Conservation (phyloP, 2,797 vertebrate species). For the Adelosebastes latens region DNA sequence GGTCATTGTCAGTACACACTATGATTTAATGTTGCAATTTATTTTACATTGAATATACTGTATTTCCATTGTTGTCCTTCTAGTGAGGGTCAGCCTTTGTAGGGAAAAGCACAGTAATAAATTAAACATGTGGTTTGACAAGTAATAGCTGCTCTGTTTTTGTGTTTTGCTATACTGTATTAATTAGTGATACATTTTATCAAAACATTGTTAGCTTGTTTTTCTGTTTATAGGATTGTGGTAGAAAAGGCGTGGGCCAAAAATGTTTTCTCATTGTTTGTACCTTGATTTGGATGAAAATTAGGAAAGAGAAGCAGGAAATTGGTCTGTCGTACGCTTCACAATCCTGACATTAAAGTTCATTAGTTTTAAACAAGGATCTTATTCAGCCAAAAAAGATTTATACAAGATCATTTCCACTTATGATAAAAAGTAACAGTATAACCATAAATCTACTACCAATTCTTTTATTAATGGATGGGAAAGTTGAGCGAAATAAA, state of each 20-base stretch:
- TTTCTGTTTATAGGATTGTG: neutral
- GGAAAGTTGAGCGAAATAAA: neutral
- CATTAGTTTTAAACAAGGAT: neutral
- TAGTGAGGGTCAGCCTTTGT: neutral
- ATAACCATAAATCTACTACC: neutral
- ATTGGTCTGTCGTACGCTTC: neutral
- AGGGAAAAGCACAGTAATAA: neutral
- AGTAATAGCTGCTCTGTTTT: neutral
- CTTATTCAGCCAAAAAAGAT: neutral
- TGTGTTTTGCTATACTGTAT: neutral
- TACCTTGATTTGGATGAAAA: neutral
- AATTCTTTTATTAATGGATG: neutral
- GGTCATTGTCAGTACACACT: neutral
- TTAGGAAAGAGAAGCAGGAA: neutral
- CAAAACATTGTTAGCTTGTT: neutral
- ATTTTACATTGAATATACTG: neutral
- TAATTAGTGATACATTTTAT: neutral
- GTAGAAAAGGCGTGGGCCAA: neutral
- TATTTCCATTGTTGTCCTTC: neutral
- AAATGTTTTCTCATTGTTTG: neutral
- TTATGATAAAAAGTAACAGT: neutral
- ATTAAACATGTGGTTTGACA: neutral
- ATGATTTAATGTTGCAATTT: conserved; percentile 4
- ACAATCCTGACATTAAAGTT: neutral
- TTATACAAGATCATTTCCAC: neutral